Evolutionary conservation across 2,797 vertebrate species (phyloP), one percentile per base, ranked within the genome.

Genomic region (Lates japonicus): DNA sequence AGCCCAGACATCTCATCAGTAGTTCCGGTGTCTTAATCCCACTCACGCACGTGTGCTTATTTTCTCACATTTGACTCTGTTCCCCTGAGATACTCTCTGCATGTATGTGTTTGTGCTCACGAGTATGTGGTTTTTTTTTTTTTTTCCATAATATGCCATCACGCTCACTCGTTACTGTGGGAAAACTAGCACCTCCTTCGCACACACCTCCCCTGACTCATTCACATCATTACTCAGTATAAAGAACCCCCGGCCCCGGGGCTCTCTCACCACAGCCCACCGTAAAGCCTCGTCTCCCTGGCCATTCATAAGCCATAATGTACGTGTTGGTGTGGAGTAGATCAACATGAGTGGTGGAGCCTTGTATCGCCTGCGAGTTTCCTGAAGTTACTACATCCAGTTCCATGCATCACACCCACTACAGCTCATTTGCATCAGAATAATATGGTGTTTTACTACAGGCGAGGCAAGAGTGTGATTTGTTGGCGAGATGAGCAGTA

Each of bases 401-500:
- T 71, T 78, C 69, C 63, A 78, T 77, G 87, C 83, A 80, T 91
- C 88, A 84, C 37, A 19, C 67, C 70, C 73, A 60, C 78, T 73
- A 25, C 71, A 59, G 69, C 88, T 84, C 75, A 90, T 92, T 90
- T 93, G 84, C 88, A 90, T 90, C 49, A 25, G 57, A 66, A 78
- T 76, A 60, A 86, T 69, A n/a, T 42, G 54, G 20, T 66, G 35
- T 83, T 86, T 87, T 75, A 80, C 78, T 64, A 55, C 67, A 44
- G 82, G 85, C 79, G 29, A 89, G 62, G 61, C 48, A 17, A 25
- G 37, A 35, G 75, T 20, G 81, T 85, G 81, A 91, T 88, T 93
- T 90, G 86, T 81, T 55, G 75, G 29, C 0, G 7, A 65, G 81
- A 84, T 82, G 74, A 87, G 80, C 59, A 7, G 67, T 86, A 80